Evolutionary conservation across 2,797 vertebrate genomes (phyloP).

Genomic region (Microchirus variegatus): DNA sequence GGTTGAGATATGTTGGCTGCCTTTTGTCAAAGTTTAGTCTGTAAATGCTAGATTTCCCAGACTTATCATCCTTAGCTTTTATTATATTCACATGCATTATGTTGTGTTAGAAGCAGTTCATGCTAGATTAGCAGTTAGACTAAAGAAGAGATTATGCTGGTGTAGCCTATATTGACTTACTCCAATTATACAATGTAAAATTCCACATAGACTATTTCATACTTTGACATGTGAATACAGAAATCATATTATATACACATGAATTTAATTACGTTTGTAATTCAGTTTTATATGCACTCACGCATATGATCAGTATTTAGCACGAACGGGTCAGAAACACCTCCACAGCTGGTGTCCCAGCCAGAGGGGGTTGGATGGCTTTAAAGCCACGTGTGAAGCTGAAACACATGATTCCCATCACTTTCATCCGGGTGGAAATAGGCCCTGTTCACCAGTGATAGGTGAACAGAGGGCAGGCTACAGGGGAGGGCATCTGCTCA

Average conservation of each 20-base stretch:
- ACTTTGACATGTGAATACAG: too few species aligned
- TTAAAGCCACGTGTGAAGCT: constrained; percentile 15
- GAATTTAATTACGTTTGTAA: not conserved
- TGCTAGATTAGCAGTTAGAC: too few species aligned
- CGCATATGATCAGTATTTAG: not conserved
- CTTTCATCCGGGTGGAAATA: constrained; percentile 40
- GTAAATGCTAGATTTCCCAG: too few species aligned
- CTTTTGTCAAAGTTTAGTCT: too few species aligned
- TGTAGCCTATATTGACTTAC: too few species aligned
- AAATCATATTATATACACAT: not conserved
- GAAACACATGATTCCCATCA: constrained; percentile 33
- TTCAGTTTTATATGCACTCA: not conserved
- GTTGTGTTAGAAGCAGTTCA: too few species aligned
- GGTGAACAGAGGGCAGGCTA: constrained; percentile 35
- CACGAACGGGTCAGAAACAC: not conserved
- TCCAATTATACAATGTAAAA: too few species aligned
- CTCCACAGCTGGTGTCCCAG: not conserved
- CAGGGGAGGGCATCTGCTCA: constrained; percentile 39
- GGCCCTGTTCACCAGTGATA: constrained; percentile 23
- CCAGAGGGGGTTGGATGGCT: constrained; percentile 1
- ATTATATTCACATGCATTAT: too few species aligned
- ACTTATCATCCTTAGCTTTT: too few species aligned
- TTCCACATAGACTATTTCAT: too few species aligned
- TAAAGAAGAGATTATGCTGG: too few species aligned
- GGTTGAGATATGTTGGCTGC: too few species aligned